Evolutionary conservation across 2,113 vertebrate genomes (phyloP).

Genomic region (Aspiorhynchus laticeps): DNA sequence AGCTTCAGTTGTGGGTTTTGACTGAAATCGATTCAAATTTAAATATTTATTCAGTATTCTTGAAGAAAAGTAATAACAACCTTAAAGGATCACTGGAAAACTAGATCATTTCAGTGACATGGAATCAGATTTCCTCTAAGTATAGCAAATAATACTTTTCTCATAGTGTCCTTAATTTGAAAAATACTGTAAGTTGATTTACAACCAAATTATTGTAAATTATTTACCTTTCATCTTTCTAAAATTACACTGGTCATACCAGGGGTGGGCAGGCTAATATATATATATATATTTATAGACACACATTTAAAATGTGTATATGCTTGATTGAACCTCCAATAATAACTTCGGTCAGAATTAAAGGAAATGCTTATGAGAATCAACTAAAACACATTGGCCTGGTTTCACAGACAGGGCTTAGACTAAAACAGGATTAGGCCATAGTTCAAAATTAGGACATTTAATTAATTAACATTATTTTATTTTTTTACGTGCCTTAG

Average conservation of each 20-base stretch:
- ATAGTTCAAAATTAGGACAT: too few relatives aligned
- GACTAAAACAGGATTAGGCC: too few relatives aligned
- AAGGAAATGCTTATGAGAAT: too few relatives aligned
- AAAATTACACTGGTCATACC: too few relatives aligned
- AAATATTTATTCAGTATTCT: conserved; percentile 45
- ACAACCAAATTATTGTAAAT: background rate
- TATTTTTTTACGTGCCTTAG: too few relatives aligned
- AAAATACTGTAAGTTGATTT: background rate
- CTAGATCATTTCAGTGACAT: background rate
- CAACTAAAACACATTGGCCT: too few relatives aligned
- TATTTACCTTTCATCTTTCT: background rate
- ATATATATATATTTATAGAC: too few relatives aligned
- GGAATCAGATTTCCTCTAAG: background rate
- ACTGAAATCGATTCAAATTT: conserved; percentile 22
- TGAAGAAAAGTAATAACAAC: conserved; percentile 7
- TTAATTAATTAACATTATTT: too few relatives aligned
- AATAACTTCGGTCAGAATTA: background rate
- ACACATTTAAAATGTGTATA: background rate
- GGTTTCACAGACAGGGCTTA: too few relatives aligned
- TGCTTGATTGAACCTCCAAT: background rate
- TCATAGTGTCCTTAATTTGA: background rate
- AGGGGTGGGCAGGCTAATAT: too few relatives aligned
- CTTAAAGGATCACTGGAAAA: conserved; percentile 20
- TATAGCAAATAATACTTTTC: background rate
- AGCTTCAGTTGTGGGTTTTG: conserved; percentile 17